Conservation (phyloP, 1,140 invertebrate genomes). For the Globodera ellingtonae region DNA sequence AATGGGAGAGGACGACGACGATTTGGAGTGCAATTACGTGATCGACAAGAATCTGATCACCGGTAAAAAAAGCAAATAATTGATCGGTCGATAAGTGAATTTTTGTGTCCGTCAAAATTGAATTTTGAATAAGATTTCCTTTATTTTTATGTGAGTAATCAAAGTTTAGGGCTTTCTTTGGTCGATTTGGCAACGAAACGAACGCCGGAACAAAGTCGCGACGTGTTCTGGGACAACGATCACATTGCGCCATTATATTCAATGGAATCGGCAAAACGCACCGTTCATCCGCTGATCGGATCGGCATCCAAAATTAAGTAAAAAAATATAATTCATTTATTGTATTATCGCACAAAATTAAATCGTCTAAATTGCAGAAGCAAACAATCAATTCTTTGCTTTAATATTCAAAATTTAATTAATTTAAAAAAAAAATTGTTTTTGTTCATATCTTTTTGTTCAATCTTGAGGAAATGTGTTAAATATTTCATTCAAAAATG, state of each 20-base stretch:
- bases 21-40: conserved; percentile 60
- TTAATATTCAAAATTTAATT: no score
- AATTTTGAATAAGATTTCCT: background rate
- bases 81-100: conserved; percentile 15
- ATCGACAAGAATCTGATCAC: conserved; percentile 60
- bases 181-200: conserved; percentile 47
- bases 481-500: conserved; percentile 33
- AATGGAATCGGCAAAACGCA: conserved; percentile 56
- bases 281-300: conserved; percentile 57
- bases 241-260: conserved; percentile 57
- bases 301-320: conserved; percentile 58
- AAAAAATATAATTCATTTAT: background rate
- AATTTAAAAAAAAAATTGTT: no score
- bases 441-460: background rate
- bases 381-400: no score
- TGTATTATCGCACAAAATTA: background rate
- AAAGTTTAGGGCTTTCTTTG: conserved; percentile 35
- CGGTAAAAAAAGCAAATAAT: background rate
- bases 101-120: no score
- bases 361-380: background rate
- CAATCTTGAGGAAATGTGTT: conserved; percentile 20
- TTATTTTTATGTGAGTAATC: background rate
- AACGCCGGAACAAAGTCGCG: conserved; percentile 44
- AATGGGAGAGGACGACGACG: conserved; percentile 64
- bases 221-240: conserved; percentile 57